Base-by-base conservation (phyloP, 2,797 vertebrate genomes). In the Chiloscyllium punctatum region DNA sequence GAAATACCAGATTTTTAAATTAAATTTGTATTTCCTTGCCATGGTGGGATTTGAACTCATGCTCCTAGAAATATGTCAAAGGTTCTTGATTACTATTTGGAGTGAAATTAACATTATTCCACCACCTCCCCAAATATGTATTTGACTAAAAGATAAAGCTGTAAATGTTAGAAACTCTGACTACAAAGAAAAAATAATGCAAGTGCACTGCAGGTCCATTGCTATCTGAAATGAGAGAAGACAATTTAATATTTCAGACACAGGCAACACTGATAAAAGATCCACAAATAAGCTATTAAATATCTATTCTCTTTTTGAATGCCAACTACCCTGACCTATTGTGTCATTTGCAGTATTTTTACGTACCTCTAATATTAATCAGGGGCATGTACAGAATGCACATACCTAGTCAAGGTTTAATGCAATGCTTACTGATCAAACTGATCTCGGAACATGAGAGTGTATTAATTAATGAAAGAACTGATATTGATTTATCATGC, bases 401-500 rank as follows among this genome's bases (percentile, higher is more conserved):
- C n/a, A 16, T 66, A 66, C 16, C 33, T 91, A 66, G 18, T 66
- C 33, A n/a, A 18, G 2, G 16, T 91, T n/a, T 91, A 18, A 91
- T 37, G 57, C 37, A 57, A 91, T 62, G 53, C 66, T 16, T 62
- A 91, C 33, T 91, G 88, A 91, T 21, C 53, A 57, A 62, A 68
- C 16, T 91, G 88, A 91, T 21, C 53, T 62, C 15, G 33, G 53
- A 90, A 62, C 30, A 90, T 33, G 18, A 33, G 87, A 66, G 53
- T 88, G 21, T 13, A 62, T 90, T 33, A 90, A 90, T 90, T 90
- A 90, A 62, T 90, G 87, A 90, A 90, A 53, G 87, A n/a, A 57
- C 51, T 33, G 87, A 51, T 57, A 90, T 90, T 53, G 53, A 91
- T 91, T 66, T 37, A 91, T 33, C 33, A 18, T 7, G 16, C 16